phyloP scores from a whole-genome alignment of 2,888 invertebrate species.

The Gandaritis pyraliata region DNA sequence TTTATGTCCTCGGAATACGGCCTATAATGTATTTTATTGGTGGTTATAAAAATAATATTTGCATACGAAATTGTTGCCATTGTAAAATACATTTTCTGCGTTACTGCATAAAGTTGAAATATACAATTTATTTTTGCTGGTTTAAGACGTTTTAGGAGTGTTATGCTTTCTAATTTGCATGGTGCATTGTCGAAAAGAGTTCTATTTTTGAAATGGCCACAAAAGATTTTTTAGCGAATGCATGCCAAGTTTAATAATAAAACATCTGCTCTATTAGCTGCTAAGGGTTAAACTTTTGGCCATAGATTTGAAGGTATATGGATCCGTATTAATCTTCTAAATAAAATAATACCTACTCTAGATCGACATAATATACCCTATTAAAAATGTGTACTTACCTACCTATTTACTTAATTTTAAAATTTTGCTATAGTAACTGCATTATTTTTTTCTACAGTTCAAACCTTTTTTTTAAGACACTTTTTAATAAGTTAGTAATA shows the following conservation, averaged over 20 bases:
- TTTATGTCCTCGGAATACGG: slow-evolving; percentile 43
- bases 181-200: slow-evolving; percentile 77
- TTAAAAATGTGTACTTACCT: no score
- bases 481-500: no score
- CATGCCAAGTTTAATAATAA: slow-evolving; percentile 69
- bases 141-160: slow-evolving; percentile 49
- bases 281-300: slow-evolving; percentile 44
- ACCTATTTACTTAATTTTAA: no score
- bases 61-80: slow-evolving; percentile 47
- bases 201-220: slow-evolving; percentile 82
- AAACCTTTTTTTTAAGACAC: no score
- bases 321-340: no score
- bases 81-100: slow-evolving; percentile 50
- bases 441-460: no score
- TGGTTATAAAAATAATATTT: slow-evolving; percentile 61
- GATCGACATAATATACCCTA: no score
- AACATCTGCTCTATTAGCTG: slow-evolving; percentile 71
- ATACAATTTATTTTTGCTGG: slow-evolving; percentile 5
- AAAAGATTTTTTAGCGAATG: slow-evolving; percentile 81
- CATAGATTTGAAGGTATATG: not conserved
- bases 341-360: no score
- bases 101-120: slow-evolving; percentile 53
- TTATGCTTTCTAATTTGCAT: slow-evolving; percentile 78
- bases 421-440: no score
- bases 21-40: slow-evolving; percentile 32